phyloP scores from a whole-genome alignment of 2,113 vertebrate genomes.

The Serranochromis macrocephalus region DNA sequence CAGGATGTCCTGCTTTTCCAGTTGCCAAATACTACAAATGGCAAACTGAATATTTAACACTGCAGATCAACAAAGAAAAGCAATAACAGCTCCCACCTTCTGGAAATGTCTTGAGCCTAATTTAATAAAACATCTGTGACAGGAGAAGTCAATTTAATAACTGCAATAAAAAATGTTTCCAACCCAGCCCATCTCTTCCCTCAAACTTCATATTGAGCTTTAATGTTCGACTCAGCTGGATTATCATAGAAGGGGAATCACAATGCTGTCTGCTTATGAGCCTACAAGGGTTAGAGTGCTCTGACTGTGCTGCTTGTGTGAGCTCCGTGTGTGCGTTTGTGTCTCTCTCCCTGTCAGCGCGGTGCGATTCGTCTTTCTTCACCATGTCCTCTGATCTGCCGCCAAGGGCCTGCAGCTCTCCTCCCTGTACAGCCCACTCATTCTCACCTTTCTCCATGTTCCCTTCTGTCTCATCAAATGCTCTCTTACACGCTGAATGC shows the following conservation, averaged over 20 bases:
- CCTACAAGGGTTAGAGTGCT: neutral
- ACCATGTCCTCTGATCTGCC: conserved; percentile 19
- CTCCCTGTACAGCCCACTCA: neutral
- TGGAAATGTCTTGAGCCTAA: neutral
- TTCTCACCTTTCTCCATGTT: conserved; percentile 9
- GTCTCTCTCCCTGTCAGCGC: neutral
- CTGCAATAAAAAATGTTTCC: neutral
- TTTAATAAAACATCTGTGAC: neutral
- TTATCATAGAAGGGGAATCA: neutral
- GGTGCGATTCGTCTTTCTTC: conserved; percentile 3
- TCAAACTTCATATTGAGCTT: neutral
- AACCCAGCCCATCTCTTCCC: neutral
- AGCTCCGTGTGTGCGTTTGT: neutral
- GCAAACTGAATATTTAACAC: neutral
- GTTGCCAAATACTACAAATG: neutral
- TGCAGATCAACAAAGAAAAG: neutral
- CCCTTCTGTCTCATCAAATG: neutral
- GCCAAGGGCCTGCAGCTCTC: conserved; percentile 15
- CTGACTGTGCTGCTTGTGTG: neutral
- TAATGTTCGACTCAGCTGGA: neutral
- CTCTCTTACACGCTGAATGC: neutral
- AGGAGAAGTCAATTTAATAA: neutral
- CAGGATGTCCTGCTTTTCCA: neutral
- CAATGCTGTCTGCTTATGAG: neutral
- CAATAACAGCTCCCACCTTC: neutral